A percentile compares a stretch with the other conserved stretches of the same genome.
Conservation (phyloP, 92 coral and sea anemone genomes). For the Scolanthus callimorphus region DNA sequence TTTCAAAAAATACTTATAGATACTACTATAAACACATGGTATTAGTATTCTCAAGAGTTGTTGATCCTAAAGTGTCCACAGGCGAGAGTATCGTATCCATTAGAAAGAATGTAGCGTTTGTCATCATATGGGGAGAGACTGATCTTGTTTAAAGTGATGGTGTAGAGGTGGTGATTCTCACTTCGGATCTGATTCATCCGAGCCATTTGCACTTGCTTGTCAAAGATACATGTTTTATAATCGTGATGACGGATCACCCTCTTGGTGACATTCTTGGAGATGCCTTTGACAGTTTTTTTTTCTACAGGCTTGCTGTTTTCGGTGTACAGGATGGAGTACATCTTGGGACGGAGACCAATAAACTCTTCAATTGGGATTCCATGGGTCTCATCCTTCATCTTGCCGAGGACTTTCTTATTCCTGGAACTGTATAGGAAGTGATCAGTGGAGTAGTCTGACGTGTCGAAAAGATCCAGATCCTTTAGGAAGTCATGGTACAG, state of each 20-base stretch:
- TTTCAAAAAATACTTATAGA: too few relatives aligned
- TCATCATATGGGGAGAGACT: constrained; percentile 34
- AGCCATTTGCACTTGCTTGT: constrained; percentile 5
- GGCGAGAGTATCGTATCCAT: too few relatives aligned
- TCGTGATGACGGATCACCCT: constrained; percentile 9
- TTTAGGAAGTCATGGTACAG: too few relatives aligned
- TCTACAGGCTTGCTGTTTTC: too few relatives aligned
- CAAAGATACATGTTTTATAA: constrained; percentile 17
- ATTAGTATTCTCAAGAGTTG: too few relatives aligned
- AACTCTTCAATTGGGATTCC: constrained; percentile 30
- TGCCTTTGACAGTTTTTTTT: too few relatives aligned
- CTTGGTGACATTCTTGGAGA: too few relatives aligned
- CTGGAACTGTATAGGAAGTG: too few relatives aligned
- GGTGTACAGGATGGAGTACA: constrained; percentile 26
- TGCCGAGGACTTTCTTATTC: too few relatives aligned
- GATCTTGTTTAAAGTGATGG: constrained; percentile 21
- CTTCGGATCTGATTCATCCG: constrained; percentile 19
- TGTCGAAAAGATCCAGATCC: constrained; percentile 21
- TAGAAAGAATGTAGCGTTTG: neutral
- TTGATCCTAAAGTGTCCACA: too few relatives aligned
- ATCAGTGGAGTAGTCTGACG: constrained; percentile 22
- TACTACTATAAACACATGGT: too few relatives aligned
- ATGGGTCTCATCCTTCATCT: constrained; percentile 23
- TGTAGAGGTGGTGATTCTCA: constrained; percentile 6
- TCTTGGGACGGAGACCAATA: constrained; percentile 35